Conservation (phyloP, 2,888 invertebrate genomes). For the Arrhopalites spinosus region DNA sequence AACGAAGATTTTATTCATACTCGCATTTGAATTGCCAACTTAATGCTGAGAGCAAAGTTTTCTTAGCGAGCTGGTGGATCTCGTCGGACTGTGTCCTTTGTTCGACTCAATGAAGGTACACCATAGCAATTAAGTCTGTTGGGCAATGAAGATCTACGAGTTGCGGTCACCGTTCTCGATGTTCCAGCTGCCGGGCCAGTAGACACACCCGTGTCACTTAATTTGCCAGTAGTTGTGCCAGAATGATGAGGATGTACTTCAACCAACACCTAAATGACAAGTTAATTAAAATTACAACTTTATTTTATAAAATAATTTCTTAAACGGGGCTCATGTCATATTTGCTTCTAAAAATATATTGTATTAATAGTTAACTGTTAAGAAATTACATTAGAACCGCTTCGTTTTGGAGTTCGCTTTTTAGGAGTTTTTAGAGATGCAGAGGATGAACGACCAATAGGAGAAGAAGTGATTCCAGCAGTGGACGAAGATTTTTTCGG, state of each 20-base stretch:
- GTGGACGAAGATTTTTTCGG: background rate
- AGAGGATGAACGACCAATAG: conserved; percentile 8
- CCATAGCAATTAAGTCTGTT: conserved; percentile 32
- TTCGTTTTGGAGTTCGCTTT: conserved; percentile 28
- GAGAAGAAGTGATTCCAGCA: background rate
- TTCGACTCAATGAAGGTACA: conserved; percentile 25
- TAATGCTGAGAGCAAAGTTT: background rate
- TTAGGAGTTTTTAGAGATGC: conserved; percentile 4
- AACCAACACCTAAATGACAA: conserved; percentile 12
- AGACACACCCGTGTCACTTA: conserved; percentile 21
- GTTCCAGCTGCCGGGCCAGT: background rate
- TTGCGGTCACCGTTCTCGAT: conserved; percentile 4
- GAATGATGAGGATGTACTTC: conserved; percentile 32
- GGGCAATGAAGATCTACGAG: conserved; percentile 34
- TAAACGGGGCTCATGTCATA: background rate
- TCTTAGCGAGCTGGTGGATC: conserved; percentile 26
- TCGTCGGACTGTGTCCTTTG: conserved; percentile 18
- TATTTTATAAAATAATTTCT: background rate
- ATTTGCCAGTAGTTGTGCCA: background rate
- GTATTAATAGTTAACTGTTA: background rate
- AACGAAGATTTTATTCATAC: too few relatives aligned
- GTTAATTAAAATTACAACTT: background rate
- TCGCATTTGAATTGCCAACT: too few relatives aligned
- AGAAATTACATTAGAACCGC: conserved; percentile 23
- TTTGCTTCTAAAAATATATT: background rate